Percentiles rank a stretch among this genome's conserved stretches.
Evolutionary conservation across 1,140 invertebrate species (phyloP).

Genomic region (Tribolium madens): DNA sequence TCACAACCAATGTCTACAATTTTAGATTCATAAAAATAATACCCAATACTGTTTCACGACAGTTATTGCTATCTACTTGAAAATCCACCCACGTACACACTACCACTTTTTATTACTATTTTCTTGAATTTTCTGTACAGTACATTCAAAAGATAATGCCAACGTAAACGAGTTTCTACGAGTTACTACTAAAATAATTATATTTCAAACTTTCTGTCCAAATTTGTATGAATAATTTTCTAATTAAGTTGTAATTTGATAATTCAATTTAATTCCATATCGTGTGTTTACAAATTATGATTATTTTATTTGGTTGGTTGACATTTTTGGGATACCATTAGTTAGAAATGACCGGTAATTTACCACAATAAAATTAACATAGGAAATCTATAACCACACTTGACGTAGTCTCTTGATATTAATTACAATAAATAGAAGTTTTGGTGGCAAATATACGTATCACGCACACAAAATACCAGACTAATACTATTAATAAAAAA

Average conservation of each 20-base stretch:
- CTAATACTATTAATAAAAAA: background rate
- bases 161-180: background rate
- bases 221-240: background rate
- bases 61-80: constrained; percentile 18
- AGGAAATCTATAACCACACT: background rate
- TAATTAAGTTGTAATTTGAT: background rate
- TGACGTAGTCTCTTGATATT: background rate
- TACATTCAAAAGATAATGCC: background rate
- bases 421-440: background rate
- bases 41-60: constrained; percentile 35
- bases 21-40: constrained; percentile 35
- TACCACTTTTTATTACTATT: constrained; percentile 34
- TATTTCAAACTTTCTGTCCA: background rate
- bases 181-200: background rate
- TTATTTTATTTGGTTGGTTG: background rate
- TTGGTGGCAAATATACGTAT: constrained; percentile 2
- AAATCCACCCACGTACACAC: constrained; percentile 14
- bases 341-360: constrained; percentile 17
- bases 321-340: constrained; percentile 4
- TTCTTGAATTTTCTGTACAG: constrained; percentile 22
- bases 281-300: background rate
- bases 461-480: background rate
- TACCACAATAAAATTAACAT: constrained; percentile 35
- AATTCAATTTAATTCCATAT: background rate
- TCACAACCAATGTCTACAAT: constrained; percentile 32